Evolutionary conservation across 2,888 invertebrate species (phyloP).

Genomic region (Sarcophaga subvicina): DNA sequence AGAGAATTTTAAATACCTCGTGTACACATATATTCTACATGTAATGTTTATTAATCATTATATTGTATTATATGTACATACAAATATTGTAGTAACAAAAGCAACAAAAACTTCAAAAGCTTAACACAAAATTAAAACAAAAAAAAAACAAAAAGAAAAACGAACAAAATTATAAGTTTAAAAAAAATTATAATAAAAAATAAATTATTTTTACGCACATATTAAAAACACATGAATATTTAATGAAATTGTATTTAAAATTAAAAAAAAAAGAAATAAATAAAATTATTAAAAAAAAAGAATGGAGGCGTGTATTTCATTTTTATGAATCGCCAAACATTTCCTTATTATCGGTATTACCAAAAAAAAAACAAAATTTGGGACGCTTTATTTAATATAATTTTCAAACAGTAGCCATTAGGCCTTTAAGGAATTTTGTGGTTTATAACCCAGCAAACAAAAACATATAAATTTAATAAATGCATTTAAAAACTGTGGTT

Average conservation of each 20-base stretch:
- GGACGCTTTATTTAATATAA: too few relatives aligned
- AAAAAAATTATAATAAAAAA: neutral
- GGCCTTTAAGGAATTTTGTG: too few relatives aligned
- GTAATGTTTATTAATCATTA: constrained; percentile 39
- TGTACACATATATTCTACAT: constrained; percentile 25
- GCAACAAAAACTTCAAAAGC: neutral
- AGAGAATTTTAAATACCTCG: constrained; percentile 52
- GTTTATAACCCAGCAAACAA: too few relatives aligned
- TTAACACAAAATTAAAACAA: neutral
- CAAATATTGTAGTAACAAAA: neutral
- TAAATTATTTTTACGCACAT: constrained; percentile 2
- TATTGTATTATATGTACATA: too few relatives aligned
- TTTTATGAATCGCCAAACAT: constrained; percentile 26
- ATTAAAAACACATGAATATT: neutral
- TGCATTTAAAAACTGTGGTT: too few relatives aligned
- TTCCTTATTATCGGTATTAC: constrained; percentile 55
- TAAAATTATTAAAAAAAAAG: constrained; percentile 10
- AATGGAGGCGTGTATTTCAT: constrained; percentile 13
- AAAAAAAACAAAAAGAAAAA: neutral
- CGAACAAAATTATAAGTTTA: constrained; percentile 28
- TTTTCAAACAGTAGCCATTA: too few relatives aligned
- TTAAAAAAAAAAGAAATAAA: neutral
- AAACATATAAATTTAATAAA: too few relatives aligned
- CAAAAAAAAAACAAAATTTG: constrained; percentile 10
- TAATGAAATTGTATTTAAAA: neutral